Conservation (phyloP, 1,140 invertebrate species). For the Trialeurodes vaporariorum region DNA sequence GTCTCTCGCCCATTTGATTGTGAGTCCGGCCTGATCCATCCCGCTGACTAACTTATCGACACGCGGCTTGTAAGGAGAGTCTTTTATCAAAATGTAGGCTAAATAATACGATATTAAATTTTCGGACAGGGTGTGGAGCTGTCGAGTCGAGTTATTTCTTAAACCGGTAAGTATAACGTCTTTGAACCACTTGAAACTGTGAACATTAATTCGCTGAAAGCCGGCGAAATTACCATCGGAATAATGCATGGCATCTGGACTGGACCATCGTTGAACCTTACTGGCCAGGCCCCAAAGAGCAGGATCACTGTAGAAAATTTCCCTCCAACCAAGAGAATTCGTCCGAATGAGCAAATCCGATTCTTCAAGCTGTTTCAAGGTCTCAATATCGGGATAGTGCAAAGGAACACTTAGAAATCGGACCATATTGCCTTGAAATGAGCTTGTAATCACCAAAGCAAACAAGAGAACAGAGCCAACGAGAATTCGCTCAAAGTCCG, state of each 20-base stretch:
- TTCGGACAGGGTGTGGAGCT: slow-evolving; percentile 33
- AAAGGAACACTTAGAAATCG: slow-evolving; percentile 24
- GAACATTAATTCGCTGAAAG: slow-evolving; percentile 19
- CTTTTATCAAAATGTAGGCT: slow-evolving; percentile 29
- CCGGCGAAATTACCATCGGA: slow-evolving; percentile 11
- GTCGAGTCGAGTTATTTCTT: slow-evolving; percentile 11
- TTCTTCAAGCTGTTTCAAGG: slow-evolving; percentile 31
- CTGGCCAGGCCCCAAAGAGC: slow-evolving; percentile 8
- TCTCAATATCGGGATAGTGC: slow-evolving; percentile 33
- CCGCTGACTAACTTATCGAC: slow-evolving; percentile 22
- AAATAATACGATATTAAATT: slow-evolving; percentile 34
- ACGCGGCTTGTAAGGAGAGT: slow-evolving; percentile 25
- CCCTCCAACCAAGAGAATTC: slow-evolving; percentile 12
- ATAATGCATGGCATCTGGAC: background rate
- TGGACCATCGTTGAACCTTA: slow-evolving; percentile 9
- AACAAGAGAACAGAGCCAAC: slow-evolving; percentile 28
- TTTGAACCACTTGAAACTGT: slow-evolving; percentile 12
- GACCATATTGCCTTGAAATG: slow-evolving; percentile 16
- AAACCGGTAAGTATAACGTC: slow-evolving; percentile 9
- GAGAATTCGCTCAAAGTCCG: slow-evolving; percentile 25
- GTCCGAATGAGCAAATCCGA: slow-evolving; percentile 29
- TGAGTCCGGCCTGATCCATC: slow-evolving; percentile 30
- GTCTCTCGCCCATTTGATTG: slow-evolving; percentile 30
- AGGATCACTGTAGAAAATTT: slow-evolving; percentile 14
- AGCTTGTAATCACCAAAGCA: slow-evolving; percentile 26